Percentiles rank a stretch among this genome's conserved stretches.
These are phyloP conservation scores for Episyrphus balteatus DNA, from an alignment of 1,140 invertebrate genomes.

Conservation along the genomic window DNA sequence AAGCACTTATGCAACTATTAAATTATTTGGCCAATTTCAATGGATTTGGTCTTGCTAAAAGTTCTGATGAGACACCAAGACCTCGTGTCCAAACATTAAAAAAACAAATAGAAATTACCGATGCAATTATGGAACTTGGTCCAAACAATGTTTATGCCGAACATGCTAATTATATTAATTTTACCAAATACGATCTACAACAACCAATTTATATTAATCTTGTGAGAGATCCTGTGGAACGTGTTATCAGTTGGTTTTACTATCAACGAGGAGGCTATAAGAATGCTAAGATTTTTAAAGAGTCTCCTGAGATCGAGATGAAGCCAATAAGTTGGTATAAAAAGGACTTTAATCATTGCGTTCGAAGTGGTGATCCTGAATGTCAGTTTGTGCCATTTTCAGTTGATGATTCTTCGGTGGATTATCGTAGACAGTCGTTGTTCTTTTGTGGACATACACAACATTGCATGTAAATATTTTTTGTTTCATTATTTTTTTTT, in stretches of 20 bases:
- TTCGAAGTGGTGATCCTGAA: conserved; percentile 65
- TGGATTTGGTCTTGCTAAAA: conserved; percentile 6
- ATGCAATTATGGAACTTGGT: too few species aligned
- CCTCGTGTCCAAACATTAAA: too few species aligned
- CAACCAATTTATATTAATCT: conserved; percentile 81
- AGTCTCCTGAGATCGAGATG: conserved; percentile 64
- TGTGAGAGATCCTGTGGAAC: conserved; percentile 76
- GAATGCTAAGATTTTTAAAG: conserved; percentile 35
- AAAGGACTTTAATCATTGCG: conserved; percentile 79
- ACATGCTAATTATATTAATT: conserved; percentile 41
- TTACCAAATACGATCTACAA: conserved; percentile 57
- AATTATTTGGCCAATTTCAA: conserved; percentile 16
- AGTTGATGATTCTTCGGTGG: conserved; percentile 60
- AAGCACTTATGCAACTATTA: conserved; percentile 71
- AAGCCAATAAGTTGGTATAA: conserved; percentile 71
- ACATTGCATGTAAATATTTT: conserved; percentile 65
- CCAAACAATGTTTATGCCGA: conserved; percentile 29
- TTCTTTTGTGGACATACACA: conserved; percentile 80
- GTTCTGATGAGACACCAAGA: conserved; percentile 12
- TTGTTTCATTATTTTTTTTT: not conserved
- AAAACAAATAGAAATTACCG: too few species aligned
- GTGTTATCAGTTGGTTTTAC: conserved; percentile 86
- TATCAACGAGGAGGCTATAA: conserved; percentile 59
- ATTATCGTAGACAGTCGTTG: conserved; percentile 66
- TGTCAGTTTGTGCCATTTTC: conserved; percentile 69